Conservation (phyloP, 1,140 invertebrate species). For the Phymastichus coffea region DNA sequence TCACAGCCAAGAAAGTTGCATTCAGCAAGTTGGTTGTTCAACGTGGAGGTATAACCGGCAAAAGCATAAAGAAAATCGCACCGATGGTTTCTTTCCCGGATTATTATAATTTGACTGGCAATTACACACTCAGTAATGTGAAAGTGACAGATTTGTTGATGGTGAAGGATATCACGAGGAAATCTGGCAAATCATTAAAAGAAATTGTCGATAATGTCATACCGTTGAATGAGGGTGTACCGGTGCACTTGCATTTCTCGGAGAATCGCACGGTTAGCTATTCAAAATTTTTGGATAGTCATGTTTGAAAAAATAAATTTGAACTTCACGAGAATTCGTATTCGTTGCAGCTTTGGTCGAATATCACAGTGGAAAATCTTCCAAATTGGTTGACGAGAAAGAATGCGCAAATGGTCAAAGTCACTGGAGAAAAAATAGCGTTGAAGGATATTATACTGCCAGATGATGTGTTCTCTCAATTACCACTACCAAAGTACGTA, state of each 20-base stretch:
- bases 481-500: constrained; percentile 33
- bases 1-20: constrained; percentile 31
- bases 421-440: constrained; percentile 38
- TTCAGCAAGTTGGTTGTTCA: constrained; percentile 28
- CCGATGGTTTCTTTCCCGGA: constrained; percentile 23
- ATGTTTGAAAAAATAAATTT: too few relatives aligned
- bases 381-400: constrained; percentile 35
- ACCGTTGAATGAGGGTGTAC: constrained; percentile 31
- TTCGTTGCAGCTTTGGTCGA: constrained; percentile 38
- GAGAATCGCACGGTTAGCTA: constrained; percentile 20
- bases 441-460: constrained; percentile 28
- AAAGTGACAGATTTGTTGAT: constrained; percentile 29
- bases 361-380: constrained; percentile 30
- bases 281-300: too few relatives aligned
- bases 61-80: constrained; percentile 5
- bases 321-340: too few relatives aligned
- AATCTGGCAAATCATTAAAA: constrained; percentile 31
- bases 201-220: constrained; percentile 31
- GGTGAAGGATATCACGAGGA: constrained; percentile 30
- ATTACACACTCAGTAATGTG: constrained; percentile 32
- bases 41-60: constrained; percentile 32
- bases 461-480: constrained; percentile 19
- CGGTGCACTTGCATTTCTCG: constrained; percentile 32
- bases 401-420: constrained; percentile 15
- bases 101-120: constrained; percentile 16